Conservation (phyloP, 2,888 invertebrate genomes). For the Mimachlamys varia region DNA sequence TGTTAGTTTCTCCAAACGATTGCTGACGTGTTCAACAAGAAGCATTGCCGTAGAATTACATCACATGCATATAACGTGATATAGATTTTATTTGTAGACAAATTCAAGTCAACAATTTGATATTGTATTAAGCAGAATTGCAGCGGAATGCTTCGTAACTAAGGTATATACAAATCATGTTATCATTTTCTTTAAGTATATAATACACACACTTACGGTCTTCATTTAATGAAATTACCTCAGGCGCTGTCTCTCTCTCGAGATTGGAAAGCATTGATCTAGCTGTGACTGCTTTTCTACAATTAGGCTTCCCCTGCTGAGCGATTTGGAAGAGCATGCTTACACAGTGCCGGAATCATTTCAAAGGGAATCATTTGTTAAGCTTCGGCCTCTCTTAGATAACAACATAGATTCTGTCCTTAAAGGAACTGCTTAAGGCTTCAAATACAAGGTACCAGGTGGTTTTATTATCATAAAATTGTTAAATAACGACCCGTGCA, state of each 20-base stretch:
- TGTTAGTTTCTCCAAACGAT: too few relatives aligned
- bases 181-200: background rate
- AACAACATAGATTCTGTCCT: background rate
- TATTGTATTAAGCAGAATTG: background rate
- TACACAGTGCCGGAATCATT: background rate
- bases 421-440: background rate
- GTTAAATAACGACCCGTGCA: background rate
- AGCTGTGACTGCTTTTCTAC: background rate
- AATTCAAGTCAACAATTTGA: background rate
- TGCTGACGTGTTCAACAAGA: too few relatives aligned
- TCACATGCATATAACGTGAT: too few relatives aligned
- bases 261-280: constrained; percentile 34
- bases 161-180: constrained; percentile 1
- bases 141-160: background rate
- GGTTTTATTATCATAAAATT: background rate
- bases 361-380: background rate
- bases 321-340: background rate
- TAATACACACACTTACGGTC: background rate
- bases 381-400: background rate
- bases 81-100: too few relatives aligned
- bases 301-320: background rate
- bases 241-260: background rate
- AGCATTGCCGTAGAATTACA: too few relatives aligned
- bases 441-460: background rate
- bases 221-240: constrained; percentile 26